Conservation (phyloP, 1,140 invertebrate species). For the Doryteuthis pealeii region DNA sequence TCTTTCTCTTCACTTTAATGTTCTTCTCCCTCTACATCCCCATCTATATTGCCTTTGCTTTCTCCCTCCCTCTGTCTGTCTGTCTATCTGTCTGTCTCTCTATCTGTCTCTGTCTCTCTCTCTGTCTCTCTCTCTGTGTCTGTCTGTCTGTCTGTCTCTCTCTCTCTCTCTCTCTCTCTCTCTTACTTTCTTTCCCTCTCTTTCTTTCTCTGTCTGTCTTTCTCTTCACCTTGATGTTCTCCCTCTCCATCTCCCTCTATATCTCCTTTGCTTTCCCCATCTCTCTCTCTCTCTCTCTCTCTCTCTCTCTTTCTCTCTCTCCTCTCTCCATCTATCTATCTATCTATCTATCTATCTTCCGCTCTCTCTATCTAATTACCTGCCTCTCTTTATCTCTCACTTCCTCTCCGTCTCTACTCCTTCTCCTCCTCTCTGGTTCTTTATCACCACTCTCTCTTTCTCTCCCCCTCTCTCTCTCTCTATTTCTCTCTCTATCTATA, state of each 20-base stretch:
- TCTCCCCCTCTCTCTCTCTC: neutral
- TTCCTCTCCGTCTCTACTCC: neutral
- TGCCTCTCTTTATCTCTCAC: neutral
- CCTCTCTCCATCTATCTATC: neutral
- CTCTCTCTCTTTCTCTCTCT: neutral
- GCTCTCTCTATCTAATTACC: neutral
- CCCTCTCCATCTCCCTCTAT: neutral
- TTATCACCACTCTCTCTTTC: neutral
- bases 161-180: constrained; percentile 4
- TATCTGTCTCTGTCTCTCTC: too few species aligned
- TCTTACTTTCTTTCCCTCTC: neutral
- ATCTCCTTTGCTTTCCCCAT: neutral
- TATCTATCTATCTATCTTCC: neutral
- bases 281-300: neutral
- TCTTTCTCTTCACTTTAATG: too few species aligned
- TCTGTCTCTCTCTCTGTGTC: too few species aligned
- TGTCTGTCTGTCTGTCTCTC: neutral
- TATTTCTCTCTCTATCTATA: neutral
- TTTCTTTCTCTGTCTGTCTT: neutral
- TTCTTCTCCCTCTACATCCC: too few species aligned
- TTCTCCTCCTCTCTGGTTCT: neutral
- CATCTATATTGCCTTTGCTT: too few species aligned
- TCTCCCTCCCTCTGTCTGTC: too few species aligned
- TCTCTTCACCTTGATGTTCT: too few species aligned
- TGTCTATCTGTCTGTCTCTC: too few species aligned